Evolutionary conservation across 2,113 vertebrate genomes (phyloP).

Genomic region (Gymnarchus niloticus): DNA sequence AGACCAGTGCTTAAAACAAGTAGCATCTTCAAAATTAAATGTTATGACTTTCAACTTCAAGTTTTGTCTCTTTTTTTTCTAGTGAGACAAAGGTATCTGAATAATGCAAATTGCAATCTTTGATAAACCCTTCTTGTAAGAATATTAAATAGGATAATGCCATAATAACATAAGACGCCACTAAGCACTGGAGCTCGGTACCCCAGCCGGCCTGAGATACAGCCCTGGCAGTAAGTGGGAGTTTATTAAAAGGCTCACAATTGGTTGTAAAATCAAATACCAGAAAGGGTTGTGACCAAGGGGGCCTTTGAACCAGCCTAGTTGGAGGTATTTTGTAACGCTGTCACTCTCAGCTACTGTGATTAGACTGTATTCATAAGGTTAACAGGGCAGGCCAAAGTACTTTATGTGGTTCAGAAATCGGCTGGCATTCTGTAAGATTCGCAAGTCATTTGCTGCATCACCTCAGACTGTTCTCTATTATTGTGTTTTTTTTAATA

Average conservation of each 20-base stretch:
- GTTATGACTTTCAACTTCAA: constrained; percentile 15
- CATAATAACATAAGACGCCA: background rate
- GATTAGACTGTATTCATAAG: background rate
- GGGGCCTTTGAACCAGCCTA: background rate
- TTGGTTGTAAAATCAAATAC: background rate
- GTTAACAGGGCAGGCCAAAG: background rate
- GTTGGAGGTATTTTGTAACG: background rate
- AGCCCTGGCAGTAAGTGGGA: background rate
- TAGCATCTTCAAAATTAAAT: background rate
- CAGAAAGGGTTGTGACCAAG: background rate
- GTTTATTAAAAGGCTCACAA: background rate
- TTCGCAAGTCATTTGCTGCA: background rate
- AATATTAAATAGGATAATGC: constrained; percentile 4
- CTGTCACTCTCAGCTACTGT: constrained; percentile 3
- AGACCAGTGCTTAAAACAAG: background rate
- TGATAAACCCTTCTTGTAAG: background rate
- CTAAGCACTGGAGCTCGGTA: background rate
- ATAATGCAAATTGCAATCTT: constrained; percentile 12
- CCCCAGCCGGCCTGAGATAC: background rate
- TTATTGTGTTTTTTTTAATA: background rate
- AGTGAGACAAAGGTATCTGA: constrained; percentile 7
- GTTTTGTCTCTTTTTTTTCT: background rate
- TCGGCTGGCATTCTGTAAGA: background rate
- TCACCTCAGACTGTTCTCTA: background rate
- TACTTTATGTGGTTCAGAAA: background rate